Conservation (phyloP, 2,888 invertebrate genomes). For the Eumerus sabulonum region DNA sequence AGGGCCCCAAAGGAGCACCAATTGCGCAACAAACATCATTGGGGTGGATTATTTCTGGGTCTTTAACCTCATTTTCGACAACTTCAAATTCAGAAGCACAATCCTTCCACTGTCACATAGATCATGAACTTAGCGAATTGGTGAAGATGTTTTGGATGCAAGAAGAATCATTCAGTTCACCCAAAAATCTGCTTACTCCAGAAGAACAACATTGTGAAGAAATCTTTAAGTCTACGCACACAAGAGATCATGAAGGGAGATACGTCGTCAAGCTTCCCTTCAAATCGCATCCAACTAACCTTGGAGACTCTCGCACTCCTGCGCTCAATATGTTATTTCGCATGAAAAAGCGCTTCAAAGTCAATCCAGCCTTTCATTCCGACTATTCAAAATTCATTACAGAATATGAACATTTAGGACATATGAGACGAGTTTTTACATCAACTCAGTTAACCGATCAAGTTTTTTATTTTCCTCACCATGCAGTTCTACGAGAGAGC, state of each 20-base stretch:
- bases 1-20: background rate
- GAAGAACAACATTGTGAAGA: constrained; percentile 1
- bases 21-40: background rate
- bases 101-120: too few relatives aligned
- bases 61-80: too few relatives aligned
- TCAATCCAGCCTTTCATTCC: background rate
- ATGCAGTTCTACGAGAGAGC: background rate
- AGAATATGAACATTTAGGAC: constrained; percentile 4
- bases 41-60: too few relatives aligned
- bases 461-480: background rate
- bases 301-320: background rate
- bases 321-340: background rate
- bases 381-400: constrained; percentile 2
- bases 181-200: constrained; percentile 3
- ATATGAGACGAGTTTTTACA: background rate
- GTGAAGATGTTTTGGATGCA: background rate
- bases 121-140: background rate
- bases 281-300: background rate
- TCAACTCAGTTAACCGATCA: background rate
- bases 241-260: background rate
- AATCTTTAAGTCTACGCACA: background rate
- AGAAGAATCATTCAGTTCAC: constrained; percentile 1
- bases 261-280: background rate
- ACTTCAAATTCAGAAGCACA: too few relatives aligned
- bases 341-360: background rate